Conservation (phyloP, 2,797 vertebrate genomes). For the Sebastes itinus region DNA sequence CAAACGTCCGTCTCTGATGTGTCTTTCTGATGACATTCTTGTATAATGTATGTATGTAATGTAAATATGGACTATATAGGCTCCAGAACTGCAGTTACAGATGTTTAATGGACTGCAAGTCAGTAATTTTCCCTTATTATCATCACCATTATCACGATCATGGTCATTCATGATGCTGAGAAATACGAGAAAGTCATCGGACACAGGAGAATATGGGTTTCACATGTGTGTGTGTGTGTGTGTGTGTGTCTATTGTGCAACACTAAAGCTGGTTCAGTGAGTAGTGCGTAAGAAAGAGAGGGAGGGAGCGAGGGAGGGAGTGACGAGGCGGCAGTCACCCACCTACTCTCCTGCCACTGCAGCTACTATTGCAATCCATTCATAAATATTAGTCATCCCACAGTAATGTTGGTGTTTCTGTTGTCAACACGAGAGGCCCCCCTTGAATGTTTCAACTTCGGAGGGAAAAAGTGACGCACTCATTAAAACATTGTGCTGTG, state of each 20-base stretch:
- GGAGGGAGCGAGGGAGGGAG: neutral
- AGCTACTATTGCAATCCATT: constrained; percentile 18
- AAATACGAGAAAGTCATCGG: constrained; percentile 29
- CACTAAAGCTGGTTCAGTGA: neutral
- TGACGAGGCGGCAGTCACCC: neutral
- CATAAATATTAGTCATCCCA: constrained; percentile 49
- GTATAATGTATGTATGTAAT: neutral
- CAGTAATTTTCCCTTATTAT: constrained; percentile 23
- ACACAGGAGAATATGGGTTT: neutral
- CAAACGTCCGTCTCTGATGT: neutral
- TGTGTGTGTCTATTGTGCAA: constrained; percentile 30
- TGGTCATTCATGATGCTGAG: neutral
- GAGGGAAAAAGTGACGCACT: constrained; percentile 42
- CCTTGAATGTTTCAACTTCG: neutral
- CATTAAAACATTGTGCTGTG: neutral
- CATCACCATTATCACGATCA: neutral
- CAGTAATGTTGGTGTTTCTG: constrained; percentile 24
- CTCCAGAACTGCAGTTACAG: neutral
- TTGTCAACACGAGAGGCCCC: neutral
- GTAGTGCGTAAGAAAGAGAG: constrained; percentile 2
- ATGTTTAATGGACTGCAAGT: neutral
- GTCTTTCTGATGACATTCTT: neutral
- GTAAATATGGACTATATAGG: neutral
- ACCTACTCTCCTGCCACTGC: neutral
- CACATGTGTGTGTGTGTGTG: neutral